Evolutionary conservation across 2,113 vertebrate species (phyloP).

Genomic region (Ailurus styani): DNA sequence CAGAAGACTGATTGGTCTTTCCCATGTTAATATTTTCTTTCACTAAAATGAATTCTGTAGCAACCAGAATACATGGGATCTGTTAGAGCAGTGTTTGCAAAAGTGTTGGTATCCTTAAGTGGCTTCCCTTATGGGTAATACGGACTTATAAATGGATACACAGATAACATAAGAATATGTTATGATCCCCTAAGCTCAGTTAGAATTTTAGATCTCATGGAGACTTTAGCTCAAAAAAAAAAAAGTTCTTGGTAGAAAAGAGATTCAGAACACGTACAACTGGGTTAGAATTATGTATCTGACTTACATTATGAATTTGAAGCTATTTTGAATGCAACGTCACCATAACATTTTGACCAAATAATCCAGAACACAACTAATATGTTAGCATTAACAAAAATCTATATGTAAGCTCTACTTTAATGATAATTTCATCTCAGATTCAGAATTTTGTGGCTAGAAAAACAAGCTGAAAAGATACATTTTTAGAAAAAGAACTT

Average conservation of each 20-base stretch:
- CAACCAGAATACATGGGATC: background rate
- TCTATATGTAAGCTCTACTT: background rate
- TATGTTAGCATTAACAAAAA: background rate
- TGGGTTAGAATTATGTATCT: background rate
- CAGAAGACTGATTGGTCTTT: slow-evolving; percentile 12
- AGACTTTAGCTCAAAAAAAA: background rate
- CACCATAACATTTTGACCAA: background rate
- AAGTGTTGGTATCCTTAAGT: background rate
- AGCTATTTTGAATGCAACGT: slow-evolving; percentile 1
- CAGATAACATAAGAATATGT: background rate
- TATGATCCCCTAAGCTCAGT: background rate
- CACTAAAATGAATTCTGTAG: background rate
- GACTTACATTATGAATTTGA: slow-evolving; percentile 5
- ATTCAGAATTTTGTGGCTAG: background rate
- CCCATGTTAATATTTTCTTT: slow-evolving; percentile 36
- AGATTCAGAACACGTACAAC: background rate
- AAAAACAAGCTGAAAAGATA: background rate
- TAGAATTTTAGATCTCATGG: background rate
- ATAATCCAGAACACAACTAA: background rate
- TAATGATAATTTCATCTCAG: background rate
- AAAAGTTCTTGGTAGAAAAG: background rate
- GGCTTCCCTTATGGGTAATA: background rate
- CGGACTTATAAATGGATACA: background rate
- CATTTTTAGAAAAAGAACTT: background rate
- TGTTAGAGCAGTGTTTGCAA: background rate